Percentiles rank a stretch among this genome's conserved stretches.
These are phyloP conservation scores for Ischnus inquisitorius DNA, from an alignment of 2,888 invertebrate species.

Conservation along the genomic window DNA sequence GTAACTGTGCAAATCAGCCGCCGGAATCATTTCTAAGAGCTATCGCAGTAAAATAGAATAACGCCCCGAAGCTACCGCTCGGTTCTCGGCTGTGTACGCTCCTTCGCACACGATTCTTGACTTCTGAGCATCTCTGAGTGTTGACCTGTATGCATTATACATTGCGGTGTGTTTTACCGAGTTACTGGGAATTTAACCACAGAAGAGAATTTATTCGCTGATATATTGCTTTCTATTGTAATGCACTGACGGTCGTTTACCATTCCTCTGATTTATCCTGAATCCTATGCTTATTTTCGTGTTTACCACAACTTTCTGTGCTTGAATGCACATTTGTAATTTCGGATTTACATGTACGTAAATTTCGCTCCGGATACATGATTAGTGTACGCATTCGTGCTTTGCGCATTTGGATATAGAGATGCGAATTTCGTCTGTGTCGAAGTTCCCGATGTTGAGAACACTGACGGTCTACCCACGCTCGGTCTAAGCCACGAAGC, in stretches of 20 bases:
- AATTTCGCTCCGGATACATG: conserved; percentile 22
- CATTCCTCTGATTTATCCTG: conserved; percentile 20
- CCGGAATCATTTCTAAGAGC: conserved; percentile 70
- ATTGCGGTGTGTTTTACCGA: conserved; percentile 65
- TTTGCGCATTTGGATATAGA: not conserved
- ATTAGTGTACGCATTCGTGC: not conserved
- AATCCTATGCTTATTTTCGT: not conserved
- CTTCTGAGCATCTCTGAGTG: conserved; percentile 3
- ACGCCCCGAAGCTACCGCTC: conserved; percentile 58
- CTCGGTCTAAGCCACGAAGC: conserved; percentile 10
- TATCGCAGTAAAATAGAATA: conserved; percentile 71
- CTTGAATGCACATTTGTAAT: not conserved
- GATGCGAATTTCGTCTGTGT: conserved; percentile 5
- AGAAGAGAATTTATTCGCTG: conserved; percentile 63
- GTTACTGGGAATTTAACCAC: conserved; percentile 65
- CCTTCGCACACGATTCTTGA: conserved; percentile 57
- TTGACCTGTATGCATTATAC: conserved; percentile 68
- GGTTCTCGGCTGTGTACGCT: conserved; percentile 28
- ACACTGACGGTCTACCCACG: conserved; percentile 1
- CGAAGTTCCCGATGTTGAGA: not conserved
- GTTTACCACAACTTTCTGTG: not conserved
- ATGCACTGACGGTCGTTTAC: conserved; percentile 55
- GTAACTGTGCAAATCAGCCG: conserved; percentile 64
- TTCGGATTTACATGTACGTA: not conserved
- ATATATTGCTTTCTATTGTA: conserved; percentile 19